Evolutionary conservation across 2,797 vertebrate genomes (phyloP).

Genomic region (Bryconaethiops microstoma): DNA sequence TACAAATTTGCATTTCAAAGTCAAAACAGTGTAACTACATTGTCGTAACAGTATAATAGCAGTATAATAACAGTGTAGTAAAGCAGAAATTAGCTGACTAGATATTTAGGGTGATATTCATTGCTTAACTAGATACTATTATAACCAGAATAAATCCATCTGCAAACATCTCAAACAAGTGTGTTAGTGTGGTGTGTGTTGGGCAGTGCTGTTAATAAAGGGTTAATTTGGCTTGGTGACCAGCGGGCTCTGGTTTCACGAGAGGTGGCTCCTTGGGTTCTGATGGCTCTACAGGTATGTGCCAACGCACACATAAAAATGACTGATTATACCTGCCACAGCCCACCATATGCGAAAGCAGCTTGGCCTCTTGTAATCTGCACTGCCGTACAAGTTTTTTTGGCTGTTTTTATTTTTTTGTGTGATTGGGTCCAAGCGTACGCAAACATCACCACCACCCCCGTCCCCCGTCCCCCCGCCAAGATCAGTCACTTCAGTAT

Average conservation of each 20-base stretch:
- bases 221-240: too few species aligned
- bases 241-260: background rate
- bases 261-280: background rate
- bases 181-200: too few species aligned
- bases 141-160: background rate
- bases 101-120: too few species aligned
- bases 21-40: too few species aligned
- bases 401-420: conserved; percentile 48
- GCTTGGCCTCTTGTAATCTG: conserved; percentile 57
- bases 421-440: conserved; percentile 52
- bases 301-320: conserved; percentile 35
- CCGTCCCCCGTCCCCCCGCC: background rate
- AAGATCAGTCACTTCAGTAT: conserved; percentile 24
- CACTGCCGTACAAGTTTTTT: conserved; percentile 47
- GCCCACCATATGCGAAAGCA: conserved; percentile 60
- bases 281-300: conserved; percentile 24
- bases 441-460: conserved; percentile 15
- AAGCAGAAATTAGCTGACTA: background rate
- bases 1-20: too few species aligned
- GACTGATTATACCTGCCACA: conserved; percentile 61
- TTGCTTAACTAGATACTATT: background rate
- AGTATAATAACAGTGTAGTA: background rate
- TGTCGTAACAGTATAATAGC: too few species aligned
- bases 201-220: too few species aligned
- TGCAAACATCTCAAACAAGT: too few species aligned